These are phyloP conservation scores for Centropristis striata DNA, from an alignment of 2,113 vertebrate genomes.

Conservation along the genomic window DNA sequence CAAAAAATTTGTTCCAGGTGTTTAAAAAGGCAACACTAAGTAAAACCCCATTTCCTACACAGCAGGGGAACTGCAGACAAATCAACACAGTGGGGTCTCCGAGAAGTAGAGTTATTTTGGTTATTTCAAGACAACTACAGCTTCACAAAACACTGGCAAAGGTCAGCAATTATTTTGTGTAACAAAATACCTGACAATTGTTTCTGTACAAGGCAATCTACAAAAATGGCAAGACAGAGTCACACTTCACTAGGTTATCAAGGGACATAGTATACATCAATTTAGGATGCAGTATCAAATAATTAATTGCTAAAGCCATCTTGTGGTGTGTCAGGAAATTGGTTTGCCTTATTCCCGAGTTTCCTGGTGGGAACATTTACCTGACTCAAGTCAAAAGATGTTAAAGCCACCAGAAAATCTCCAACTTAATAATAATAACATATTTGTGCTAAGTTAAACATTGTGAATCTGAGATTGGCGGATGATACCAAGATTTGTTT, in stretches of 20 bases:
- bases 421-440: not conserved
- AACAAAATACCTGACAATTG: slow-evolving; percentile 22
- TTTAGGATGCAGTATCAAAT: slow-evolving; percentile 24
- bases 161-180: slow-evolving; percentile 50
- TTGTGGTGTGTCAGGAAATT: not conserved
- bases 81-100: slow-evolving; percentile 21
- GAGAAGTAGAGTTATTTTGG: not conserved
- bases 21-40: slow-evolving; percentile 27
- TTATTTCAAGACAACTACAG: slow-evolving; percentile 34
- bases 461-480: not conserved
- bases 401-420: too few species aligned
- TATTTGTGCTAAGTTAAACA: not conserved
- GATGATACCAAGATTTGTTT: not conserved
- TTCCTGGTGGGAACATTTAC: not conserved
- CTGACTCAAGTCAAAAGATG: not conserved
- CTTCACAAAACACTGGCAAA: slow-evolving; percentile 37
- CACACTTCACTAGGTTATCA: slow-evolving; percentile 1
- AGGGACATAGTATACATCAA: slow-evolving; percentile 4
- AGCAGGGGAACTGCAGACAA: slow-evolving; percentile 26
- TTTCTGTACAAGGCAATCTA: slow-evolving; percentile 23
- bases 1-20: slow-evolving; percentile 5
- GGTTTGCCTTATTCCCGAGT: not conserved
- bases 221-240: not conserved
- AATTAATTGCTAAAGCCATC: slow-evolving; percentile 20
- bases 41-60: slow-evolving; percentile 30